Evolutionary conservation across 2,113 vertebrate genomes (phyloP).

Genomic region (Mus musculus): GRCm39 chr16:76646001-76646500

Average conservation of each 20-base stretch:
- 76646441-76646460: neutral
- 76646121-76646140: neutral
- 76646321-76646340: rapidly evolving
- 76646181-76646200: neutral
- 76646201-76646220: neutral
- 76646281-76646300: neutral
- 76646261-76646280: neutral
- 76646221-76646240: neutral
- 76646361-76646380: neutral
- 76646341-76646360: neutral
- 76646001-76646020: neutral
- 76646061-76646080: neutral
- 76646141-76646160: neutral
- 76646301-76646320: rapidly evolving
- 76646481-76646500: neutral
- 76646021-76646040: neutral
- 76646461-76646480: neutral
- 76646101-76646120: neutral
- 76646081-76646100: neutral
- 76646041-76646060: neutral
- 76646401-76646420: neutral
- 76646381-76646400: neutral
- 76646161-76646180: neutral
- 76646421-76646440: neutral
- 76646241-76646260: neutral